These are phyloP conservation scores for Centropyge bicolor DNA, from an alignment of 2,797 vertebrate species.

Conservation along the genomic window DNA sequence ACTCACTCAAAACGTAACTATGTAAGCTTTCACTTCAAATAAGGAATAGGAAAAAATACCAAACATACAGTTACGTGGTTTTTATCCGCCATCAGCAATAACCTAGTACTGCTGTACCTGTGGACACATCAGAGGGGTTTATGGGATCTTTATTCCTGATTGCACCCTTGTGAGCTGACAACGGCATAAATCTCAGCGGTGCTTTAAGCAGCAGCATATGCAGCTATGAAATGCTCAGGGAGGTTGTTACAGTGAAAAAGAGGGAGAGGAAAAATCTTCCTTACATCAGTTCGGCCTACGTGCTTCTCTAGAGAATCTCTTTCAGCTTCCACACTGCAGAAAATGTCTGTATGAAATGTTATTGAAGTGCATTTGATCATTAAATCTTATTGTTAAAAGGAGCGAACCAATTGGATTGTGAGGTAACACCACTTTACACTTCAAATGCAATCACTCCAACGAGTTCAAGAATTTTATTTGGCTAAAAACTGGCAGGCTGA, in stretches of 20 bases:
- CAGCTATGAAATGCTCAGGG: constrained; percentile 82
- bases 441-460: constrained; percentile 23
- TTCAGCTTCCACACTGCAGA: constrained; percentile 57
- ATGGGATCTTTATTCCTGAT: constrained; percentile 85
- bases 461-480: constrained; percentile 23
- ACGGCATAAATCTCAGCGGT: constrained; percentile 81
- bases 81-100: constrained; percentile 79
- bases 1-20: constrained; percentile 54
- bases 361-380: constrained; percentile 56
- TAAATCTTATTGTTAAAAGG: constrained; percentile 46
- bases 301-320: constrained; percentile 71
- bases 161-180: constrained; percentile 85
- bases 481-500: constrained; percentile 36
- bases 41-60: constrained; percentile 43
- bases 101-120: constrained; percentile 78
- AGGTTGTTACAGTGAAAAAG: constrained; percentile 79
- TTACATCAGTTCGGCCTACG: constrained; percentile 68
- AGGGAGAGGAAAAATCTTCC: constrained; percentile 72
- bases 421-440: constrained; percentile 32
- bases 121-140: constrained; percentile 84
- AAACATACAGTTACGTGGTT: constrained; percentile 62
- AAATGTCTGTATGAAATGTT: constrained; percentile 59
- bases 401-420: constrained; percentile 32
- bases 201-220: constrained; percentile 85
- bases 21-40: constrained; percentile 56